A percentile compares a stretch with the other conserved stretches of the same genome.
Evolutionary conservation across 1,140 invertebrate species (phyloP).

Genomic region (Polyergus mexicanus): DNA sequence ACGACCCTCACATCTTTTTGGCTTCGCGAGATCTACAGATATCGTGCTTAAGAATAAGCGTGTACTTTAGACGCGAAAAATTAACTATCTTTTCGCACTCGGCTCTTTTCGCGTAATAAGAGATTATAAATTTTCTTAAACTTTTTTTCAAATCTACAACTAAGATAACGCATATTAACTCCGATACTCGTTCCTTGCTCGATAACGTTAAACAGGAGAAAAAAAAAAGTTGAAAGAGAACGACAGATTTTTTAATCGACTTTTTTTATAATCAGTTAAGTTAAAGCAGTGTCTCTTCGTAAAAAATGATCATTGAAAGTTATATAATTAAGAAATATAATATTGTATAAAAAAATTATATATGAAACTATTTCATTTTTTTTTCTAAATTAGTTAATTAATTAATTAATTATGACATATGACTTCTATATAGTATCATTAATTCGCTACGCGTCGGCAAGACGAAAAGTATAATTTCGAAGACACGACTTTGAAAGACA

Average conservation of each 20-base stretch:
- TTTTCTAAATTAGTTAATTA: not conserved
- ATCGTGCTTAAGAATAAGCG: slow-evolving; percentile 19
- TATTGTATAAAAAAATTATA: not conserved
- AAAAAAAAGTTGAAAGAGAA: not conserved
- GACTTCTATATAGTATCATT: not conserved
- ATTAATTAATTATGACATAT: too few species aligned
- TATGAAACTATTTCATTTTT: not conserved
- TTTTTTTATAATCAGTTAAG: not conserved
- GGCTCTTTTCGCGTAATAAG: not conserved
- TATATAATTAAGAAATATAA: not conserved
- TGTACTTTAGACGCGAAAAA: slow-evolving; percentile 14
- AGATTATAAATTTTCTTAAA: slow-evolving; percentile 47
- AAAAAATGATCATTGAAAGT: not conserved
- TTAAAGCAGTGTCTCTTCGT: not conserved
- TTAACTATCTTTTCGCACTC: not conserved
- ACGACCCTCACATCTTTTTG: slow-evolving; percentile 13
- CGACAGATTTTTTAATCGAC: not conserved
- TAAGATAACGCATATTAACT: slow-evolving; percentile 16
- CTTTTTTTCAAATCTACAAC: not conserved
- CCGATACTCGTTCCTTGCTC: not conserved
- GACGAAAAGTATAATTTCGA: not conserved
- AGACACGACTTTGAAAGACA: not conserved
- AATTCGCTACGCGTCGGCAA: not conserved
- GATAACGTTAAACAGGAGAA: not conserved
- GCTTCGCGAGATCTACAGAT: slow-evolving; percentile 26